Evolutionary conservation across 2,888 invertebrate species (phyloP).

Genomic region (Stenodera caucasica): DNA sequence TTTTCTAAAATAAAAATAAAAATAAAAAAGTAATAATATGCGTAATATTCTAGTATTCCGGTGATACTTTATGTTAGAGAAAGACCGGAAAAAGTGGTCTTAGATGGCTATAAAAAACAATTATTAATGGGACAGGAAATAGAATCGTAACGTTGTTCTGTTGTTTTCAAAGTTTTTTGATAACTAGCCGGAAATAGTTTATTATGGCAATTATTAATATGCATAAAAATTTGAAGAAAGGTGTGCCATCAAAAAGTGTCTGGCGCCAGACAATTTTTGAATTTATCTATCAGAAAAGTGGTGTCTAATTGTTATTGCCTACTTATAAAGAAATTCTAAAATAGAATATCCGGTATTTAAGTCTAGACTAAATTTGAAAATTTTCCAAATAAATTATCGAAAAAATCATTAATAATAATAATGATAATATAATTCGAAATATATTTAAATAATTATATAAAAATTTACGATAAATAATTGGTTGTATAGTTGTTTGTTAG

Average conservation of each 20-base stretch:
- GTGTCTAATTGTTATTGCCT: conserved; percentile 6
- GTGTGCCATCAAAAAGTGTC: conserved; percentile 7
- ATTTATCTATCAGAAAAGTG: conserved; percentile 8
- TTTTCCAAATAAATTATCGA: not conserved
- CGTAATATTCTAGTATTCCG: not conserved
- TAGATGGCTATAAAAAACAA: conserved; percentile 6
- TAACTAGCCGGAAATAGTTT: conserved; percentile 21
- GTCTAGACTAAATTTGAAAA: conserved; percentile 8
- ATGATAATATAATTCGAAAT: not conserved
- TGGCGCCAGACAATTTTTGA: conserved; percentile 23
- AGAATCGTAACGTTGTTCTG: conserved; percentile 9
- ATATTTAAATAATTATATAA: conserved; percentile 5
- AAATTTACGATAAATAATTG: conserved; percentile 13
- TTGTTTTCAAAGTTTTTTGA: not conserved
- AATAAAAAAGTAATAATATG: not conserved
- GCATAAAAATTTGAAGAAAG: conserved; percentile 22
- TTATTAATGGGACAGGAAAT: conserved; percentile 16
- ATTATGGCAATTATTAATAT: conserved; percentile 18
- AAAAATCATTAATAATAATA: not conserved
- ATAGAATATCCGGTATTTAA: conserved; percentile 12
- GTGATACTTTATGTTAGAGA: not conserved
- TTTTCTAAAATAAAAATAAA: no score
- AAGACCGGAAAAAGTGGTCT: not conserved
- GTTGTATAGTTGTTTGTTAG: conserved; percentile 21
- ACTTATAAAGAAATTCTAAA: conserved; percentile 4